These are phyloP conservation scores for Harpagifer antarcticus DNA, from an alignment of 2,797 vertebrate species.

Conservation along the genomic window DNA sequence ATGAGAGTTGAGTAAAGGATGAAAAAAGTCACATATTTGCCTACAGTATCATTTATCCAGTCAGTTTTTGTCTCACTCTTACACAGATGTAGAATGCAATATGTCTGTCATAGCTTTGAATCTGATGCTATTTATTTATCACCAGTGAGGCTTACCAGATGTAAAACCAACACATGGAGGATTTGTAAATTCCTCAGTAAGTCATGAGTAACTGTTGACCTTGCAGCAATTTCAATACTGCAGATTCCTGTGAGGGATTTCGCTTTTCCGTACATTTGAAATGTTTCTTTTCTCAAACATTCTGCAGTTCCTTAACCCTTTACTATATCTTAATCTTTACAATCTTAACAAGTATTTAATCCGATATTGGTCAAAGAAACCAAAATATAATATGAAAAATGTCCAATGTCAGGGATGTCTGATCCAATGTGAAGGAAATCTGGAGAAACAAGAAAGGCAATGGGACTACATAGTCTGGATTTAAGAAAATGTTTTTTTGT, in stretches of 20 bases:
- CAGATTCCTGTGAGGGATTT: slow-evolving; percentile 50
- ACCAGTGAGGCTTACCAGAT: slow-evolving; percentile 38
- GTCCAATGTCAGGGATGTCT: background rate
- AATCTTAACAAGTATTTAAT: background rate
- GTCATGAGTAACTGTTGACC: slow-evolving; percentile 38
- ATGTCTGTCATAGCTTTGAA: slow-evolving; percentile 25
- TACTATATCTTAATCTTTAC: background rate
- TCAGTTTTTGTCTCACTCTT: slow-evolving; percentile 8
- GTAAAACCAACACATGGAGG: slow-evolving; percentile 15
- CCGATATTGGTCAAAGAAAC: slow-evolving; percentile 1
- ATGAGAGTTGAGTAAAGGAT: slow-evolving; percentile 26
- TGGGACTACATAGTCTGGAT: background rate
- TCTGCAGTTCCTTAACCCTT: background rate
- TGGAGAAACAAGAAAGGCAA: background rate
- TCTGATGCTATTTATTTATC: slow-evolving; percentile 27
- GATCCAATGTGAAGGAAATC: background rate
- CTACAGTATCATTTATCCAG: background rate
- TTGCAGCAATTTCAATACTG: slow-evolving; percentile 42
- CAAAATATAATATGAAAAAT: background rate
- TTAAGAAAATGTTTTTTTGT: background rate
- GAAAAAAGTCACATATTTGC: slow-evolving; percentile 24
- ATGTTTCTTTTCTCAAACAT: slow-evolving; percentile 11
- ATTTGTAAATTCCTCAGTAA: slow-evolving; percentile 33
- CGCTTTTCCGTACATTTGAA: slow-evolving; percentile 26
- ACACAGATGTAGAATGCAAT: slow-evolving; percentile 1